Evolutionary conservation across 2,888 invertebrate species (phyloP).

Genomic region (Neoscelio sp.): DNA sequence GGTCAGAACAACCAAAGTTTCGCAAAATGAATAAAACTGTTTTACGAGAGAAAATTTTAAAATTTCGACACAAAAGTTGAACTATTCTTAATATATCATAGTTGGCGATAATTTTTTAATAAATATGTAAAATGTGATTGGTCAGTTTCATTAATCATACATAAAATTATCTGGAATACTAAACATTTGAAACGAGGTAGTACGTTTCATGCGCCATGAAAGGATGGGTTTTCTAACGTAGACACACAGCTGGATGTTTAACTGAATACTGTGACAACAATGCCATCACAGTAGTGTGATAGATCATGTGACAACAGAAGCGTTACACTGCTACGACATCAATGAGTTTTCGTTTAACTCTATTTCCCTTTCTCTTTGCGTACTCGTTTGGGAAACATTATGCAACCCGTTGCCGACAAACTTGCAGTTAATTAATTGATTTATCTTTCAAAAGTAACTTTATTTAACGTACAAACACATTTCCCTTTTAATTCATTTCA

Average conservation of each 20-base stretch:
- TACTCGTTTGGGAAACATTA: conserved; percentile 46
- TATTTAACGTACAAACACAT: neutral
- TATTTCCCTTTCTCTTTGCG: conserved; percentile 52
- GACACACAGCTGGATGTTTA: conserved; percentile 51
- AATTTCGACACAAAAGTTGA: too few species aligned
- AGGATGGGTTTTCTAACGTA: conserved; percentile 51
- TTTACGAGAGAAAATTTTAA: too few species aligned
- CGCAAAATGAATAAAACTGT: too few species aligned
- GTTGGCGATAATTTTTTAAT: conserved; percentile 6
- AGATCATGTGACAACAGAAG: conserved; percentile 63
- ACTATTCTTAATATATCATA: too few species aligned
- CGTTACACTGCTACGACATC: conserved; percentile 44
- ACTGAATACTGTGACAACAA: conserved; percentile 60
- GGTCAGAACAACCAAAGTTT: too few species aligned
- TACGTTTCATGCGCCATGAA: conserved; percentile 32
- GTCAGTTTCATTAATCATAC: neutral
- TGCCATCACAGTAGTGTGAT: conserved; percentile 49
- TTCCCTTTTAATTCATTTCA: too few species aligned
- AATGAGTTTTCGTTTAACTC: conserved; percentile 64
- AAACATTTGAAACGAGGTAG: conserved; percentile 25
- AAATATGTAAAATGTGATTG: neutral
- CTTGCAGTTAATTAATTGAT: conserved; percentile 55
- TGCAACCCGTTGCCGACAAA: conserved; percentile 35
- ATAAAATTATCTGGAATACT: conserved; percentile 13
- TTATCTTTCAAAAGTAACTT: conserved; percentile 19